Conservation (phyloP, 2,113 vertebrate genomes). For the Salvator merianae region DNA sequence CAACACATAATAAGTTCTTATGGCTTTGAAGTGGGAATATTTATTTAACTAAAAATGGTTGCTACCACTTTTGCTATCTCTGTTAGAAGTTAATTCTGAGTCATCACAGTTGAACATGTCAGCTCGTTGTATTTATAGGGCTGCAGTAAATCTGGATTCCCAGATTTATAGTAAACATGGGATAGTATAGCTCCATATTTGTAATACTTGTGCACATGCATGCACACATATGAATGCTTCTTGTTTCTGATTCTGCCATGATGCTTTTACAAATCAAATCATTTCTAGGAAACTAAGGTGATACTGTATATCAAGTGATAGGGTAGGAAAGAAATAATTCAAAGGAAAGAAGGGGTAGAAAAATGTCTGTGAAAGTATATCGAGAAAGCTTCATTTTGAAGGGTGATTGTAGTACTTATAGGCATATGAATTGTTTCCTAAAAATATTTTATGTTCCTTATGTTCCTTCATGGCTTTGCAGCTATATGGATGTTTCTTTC, state of each 20-base stretch:
- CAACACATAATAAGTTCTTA: constrained; percentile 63
- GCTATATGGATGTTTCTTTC: background rate
- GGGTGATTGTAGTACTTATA: background rate
- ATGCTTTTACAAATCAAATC: constrained; percentile 72
- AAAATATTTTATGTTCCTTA: background rate
- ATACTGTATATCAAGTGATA: constrained; percentile 55
- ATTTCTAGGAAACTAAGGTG: constrained; percentile 61
- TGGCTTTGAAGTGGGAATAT: too few species aligned
- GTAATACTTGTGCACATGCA: too few species aligned
- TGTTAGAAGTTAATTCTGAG: constrained; percentile 78
- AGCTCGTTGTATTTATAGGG: constrained; percentile 81
- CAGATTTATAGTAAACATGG: too few species aligned
- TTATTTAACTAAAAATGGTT: too few species aligned
- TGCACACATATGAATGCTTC: too few species aligned
- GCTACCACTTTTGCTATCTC: too few species aligned
- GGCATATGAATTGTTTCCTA: background rate
- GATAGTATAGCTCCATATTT: too few species aligned
- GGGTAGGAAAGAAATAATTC: constrained; percentile 41
- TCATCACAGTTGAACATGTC: constrained; percentile 85
- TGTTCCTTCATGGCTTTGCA: background rate
- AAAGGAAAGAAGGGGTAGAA: constrained; percentile 38
- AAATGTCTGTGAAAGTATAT: too few species aligned
- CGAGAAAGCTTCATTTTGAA: constrained; percentile 12
- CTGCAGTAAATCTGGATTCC: constrained; percentile 78
- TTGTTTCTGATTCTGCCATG: constrained; percentile 70